A percentile compares a stretch with the other conserved stretches of the same genome.
phyloP scores from a whole-genome alignment of 2,113 vertebrate genomes.

The Pleuronectes platessa region DNA sequence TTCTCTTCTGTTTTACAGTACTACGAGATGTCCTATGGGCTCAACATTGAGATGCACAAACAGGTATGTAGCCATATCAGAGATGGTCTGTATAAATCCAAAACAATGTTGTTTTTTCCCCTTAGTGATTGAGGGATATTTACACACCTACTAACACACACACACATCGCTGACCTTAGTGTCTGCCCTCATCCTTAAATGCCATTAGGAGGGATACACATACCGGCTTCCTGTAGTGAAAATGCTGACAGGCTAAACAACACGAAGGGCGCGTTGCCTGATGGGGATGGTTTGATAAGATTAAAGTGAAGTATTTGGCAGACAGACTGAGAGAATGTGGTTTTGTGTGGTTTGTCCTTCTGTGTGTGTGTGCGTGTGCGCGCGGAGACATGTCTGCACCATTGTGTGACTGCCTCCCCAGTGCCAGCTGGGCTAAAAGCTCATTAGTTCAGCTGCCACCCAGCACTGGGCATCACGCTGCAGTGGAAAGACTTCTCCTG shows the following conservation, averaged over 20 bases:
- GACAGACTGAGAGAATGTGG: constrained; percentile 62
- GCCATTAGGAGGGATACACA: constrained; percentile 48
- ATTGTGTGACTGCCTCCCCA: constrained; percentile 41
- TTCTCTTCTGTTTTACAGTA: constrained; percentile 82
- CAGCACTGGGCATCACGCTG: constrained; percentile 55
- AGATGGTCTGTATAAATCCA: constrained; percentile 55
- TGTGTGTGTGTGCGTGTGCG: constrained; percentile 6
- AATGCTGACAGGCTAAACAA: constrained; percentile 80
- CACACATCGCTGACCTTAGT: constrained; percentile 63
- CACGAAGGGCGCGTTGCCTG: constrained; percentile 69
- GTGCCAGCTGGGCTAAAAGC: constrained; percentile 69
- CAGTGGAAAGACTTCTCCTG: constrained; percentile 30
- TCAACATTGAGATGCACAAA: constrained; percentile 98
- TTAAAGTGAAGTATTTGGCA: constrained; percentile 82
- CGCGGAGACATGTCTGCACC: constrained; percentile 24
- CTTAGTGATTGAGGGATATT: constrained; percentile 45
- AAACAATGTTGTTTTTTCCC: constrained; percentile 38
- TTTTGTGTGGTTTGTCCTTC: constrained; percentile 49
- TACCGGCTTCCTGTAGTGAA: constrained; percentile 67
- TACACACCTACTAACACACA: constrained; percentile 32
- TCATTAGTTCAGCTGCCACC: constrained; percentile 74
- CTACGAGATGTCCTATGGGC: constrained; percentile 95
- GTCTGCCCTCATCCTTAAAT: constrained; percentile 69
- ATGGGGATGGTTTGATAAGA: constrained; percentile 81
- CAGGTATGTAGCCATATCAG: constrained; percentile 87